Percentiles rank a stretch among this genome's conserved stretches.
These are phyloP conservation scores for Podarcis muralis DNA, from an alignment of 2,113 vertebrate genomes.

Conservation along the genomic window DNA sequence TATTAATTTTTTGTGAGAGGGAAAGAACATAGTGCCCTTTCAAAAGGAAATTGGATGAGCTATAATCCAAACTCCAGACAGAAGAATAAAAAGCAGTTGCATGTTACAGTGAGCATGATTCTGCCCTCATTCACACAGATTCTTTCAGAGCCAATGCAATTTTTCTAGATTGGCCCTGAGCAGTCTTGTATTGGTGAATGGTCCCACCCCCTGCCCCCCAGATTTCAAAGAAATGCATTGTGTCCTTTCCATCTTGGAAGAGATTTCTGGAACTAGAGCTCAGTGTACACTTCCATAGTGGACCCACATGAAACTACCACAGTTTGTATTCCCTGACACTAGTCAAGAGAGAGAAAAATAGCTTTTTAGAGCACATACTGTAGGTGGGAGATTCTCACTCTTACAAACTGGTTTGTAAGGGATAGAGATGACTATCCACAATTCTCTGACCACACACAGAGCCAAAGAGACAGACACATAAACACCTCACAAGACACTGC, in stretches of 20 bases:
- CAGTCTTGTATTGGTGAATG: too few species aligned
- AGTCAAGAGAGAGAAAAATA: neutral
- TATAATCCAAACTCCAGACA: constrained; percentile 20
- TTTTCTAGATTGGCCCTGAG: constrained; percentile 42
- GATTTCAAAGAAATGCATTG: constrained; percentile 30
- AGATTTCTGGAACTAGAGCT: constrained; percentile 2
- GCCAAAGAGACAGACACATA: neutral
- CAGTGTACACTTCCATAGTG: neutral
- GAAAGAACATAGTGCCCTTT: neutral
- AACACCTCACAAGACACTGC: neutral
- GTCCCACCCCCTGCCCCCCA: neutral
- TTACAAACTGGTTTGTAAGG: neutral
- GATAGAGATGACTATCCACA: neutral
- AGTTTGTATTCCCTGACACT: neutral
- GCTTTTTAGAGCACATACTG: neutral
- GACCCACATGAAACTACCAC: neutral
- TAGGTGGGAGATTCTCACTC: too few species aligned
- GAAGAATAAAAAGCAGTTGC: constrained; percentile 19
- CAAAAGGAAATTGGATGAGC: constrained; percentile 18
- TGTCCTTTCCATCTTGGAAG: neutral
- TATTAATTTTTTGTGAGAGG: neutral
- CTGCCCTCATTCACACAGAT: constrained; percentile 24
- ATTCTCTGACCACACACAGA: neutral
- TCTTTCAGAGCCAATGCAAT: constrained; percentile 34
- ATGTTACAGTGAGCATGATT: constrained; percentile 23